These are phyloP conservation scores for Pseudochirops corinnae DNA, from an alignment of 2,797 vertebrate genomes.

Conservation along the genomic window DNA sequence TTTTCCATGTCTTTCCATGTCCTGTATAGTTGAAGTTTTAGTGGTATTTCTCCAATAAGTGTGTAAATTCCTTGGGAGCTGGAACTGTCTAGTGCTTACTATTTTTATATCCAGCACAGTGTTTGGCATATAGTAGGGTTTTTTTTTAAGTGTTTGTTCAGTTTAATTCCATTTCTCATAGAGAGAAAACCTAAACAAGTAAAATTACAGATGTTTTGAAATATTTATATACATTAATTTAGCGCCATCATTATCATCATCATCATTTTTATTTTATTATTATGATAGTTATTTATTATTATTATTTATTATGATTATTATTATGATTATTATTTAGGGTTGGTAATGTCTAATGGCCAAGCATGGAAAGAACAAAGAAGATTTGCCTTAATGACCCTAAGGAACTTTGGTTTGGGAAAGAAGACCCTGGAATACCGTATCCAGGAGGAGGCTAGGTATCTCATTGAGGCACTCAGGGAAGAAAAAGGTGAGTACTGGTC, in stretches of 20 bases:
- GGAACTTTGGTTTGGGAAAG: slow-evolving; percentile 87
- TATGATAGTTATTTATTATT: not conserved
- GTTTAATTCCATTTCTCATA: not conserved
- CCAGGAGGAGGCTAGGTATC: slow-evolving; percentile 80
- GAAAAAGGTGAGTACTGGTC: slow-evolving; percentile 80
- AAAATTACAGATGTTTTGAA: not conserved
- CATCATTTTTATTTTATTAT: not conserved
- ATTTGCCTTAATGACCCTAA: slow-evolving; percentile 83
- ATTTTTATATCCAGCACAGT: not conserved
- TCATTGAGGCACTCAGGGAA: slow-evolving; percentile 73
- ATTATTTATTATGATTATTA: not conserved
- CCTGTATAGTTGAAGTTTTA: not conserved
- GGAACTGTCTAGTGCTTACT: not conserved
- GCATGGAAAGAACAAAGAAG: slow-evolving; percentile 88
- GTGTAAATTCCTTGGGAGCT: not conserved
- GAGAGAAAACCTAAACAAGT: not conserved
- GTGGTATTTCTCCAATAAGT: not conserved
- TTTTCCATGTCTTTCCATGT: not conserved
- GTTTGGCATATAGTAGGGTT: not conserved
- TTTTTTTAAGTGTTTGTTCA: not conserved
- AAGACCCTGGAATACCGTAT: slow-evolving; percentile 85
- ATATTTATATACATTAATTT: not conserved
- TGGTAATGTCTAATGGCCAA: slow-evolving; percentile 72
- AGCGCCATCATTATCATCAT: not conserved
- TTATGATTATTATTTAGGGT: not conserved